These are phyloP conservation scores for Tachysurus vachellii DNA, from an alignment of 2,113 vertebrate species.

Conservation along the genomic window DNA sequence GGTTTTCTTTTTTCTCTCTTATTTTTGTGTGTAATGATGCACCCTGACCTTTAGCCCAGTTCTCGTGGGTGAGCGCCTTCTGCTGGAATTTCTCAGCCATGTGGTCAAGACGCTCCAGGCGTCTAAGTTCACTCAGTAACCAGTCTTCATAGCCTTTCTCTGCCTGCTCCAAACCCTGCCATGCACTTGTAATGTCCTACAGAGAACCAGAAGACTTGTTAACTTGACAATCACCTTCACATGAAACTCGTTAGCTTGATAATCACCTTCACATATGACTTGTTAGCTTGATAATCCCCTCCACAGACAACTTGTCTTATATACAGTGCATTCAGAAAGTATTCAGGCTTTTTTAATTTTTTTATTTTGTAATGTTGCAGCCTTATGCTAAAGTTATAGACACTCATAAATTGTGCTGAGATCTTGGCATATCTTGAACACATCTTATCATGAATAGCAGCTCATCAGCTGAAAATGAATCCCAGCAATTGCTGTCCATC, in stretches of 20 bases:
- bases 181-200: conserved; percentile 77
- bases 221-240: not conserved
- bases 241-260: not conserved
- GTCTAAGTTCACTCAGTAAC: conserved; percentile 77
- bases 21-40: not conserved
- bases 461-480: no score
- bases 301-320: not conserved
- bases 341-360: no score
- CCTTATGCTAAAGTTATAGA: no score
- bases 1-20: not conserved
- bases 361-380: no score
- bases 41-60: conserved; percentile 75
- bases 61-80: conserved; percentile 77
- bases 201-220: not conserved
- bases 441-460: no score
- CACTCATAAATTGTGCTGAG: no score
- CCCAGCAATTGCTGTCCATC: no score
- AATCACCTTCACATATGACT: not conserved
- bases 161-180: conserved; percentile 79
- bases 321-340: not conserved
- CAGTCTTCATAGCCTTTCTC: conserved; percentile 82
- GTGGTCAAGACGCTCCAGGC: conserved; percentile 78
- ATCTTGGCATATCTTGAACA: no score
- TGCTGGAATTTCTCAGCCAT: conserved; percentile 79
- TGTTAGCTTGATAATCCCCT: not conserved